A percentile compares a stretch with the other conserved stretches of the same genome.
These are phyloP conservation scores for Eilema caniola DNA, from an alignment of 2,888 invertebrate species.

Conservation along the genomic window DNA sequence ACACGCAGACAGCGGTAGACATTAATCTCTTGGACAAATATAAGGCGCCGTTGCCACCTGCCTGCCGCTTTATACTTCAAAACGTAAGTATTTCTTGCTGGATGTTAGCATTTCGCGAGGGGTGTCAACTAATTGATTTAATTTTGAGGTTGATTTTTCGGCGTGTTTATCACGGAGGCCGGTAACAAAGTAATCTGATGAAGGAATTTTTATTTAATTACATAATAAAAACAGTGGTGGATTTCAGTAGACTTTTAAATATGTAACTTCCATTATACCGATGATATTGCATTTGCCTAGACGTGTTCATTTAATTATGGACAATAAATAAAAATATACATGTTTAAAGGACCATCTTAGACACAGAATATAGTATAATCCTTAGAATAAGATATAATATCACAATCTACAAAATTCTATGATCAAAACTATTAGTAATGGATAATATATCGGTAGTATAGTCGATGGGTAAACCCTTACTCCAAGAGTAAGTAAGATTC, in stretches of 20 bases:
- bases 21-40: conserved; percentile 76
- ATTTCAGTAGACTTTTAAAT: background rate
- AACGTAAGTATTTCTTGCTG: conserved; percentile 17
- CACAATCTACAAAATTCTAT: too few species aligned
- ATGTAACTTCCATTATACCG: background rate
- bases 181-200: conserved; percentile 28
- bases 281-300: background rate
- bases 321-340: background rate
- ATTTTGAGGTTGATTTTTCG: conserved; percentile 51
- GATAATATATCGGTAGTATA: too few species aligned
- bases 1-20: conserved; percentile 61
- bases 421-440: too few species aligned
- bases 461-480: too few species aligned
- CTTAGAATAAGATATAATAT: too few species aligned
- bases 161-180: conserved; percentile 39
- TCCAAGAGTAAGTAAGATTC: too few species aligned
- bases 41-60: conserved; percentile 66
- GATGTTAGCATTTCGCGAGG: conserved; percentile 53
- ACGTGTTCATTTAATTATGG: background rate
- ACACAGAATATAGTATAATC: too few species aligned
- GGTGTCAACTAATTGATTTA: conserved; percentile 60
- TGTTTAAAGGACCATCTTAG: background rate
- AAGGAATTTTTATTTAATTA: conserved; percentile 8
- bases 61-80: conserved; percentile 40
- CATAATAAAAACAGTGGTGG: background rate